Percentiles rank a stretch among this genome's conserved stretches.
Evolutionary conservation across 2,113 vertebrate species (phyloP).

Genomic region (human): DNA sequence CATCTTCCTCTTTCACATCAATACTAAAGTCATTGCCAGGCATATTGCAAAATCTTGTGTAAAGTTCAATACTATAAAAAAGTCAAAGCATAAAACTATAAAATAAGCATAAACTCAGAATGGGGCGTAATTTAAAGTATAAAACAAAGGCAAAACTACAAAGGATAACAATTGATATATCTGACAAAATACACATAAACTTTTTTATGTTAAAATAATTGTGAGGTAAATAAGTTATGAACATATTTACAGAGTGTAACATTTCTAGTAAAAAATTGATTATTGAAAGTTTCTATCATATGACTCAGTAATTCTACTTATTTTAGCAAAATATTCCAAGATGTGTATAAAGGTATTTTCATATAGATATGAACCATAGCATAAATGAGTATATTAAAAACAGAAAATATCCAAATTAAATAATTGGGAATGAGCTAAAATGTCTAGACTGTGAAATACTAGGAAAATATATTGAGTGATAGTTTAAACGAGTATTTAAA

Average conservation of each 20-base stretch:
- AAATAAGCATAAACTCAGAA: not conserved
- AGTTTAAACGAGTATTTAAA: not conserved
- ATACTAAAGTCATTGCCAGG: not conserved
- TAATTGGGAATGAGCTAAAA: not conserved
- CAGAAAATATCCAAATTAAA: not conserved
- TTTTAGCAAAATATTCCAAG: not conserved
- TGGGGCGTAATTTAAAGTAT: not conserved
- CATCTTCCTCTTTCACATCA: not conserved
- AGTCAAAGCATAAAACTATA: conserved; percentile 7
- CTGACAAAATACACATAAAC: not conserved
- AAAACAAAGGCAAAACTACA: not conserved
- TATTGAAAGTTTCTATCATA: not conserved
- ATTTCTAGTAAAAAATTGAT: not conserved
- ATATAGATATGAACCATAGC: not conserved
- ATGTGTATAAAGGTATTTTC: not conserved
- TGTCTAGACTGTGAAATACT: not conserved
- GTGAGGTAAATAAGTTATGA: not conserved
- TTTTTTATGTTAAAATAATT: not conserved
- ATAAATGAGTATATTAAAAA: not conserved
- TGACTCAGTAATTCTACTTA: not conserved
- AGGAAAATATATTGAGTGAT: not conserved
- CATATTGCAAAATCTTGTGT: not conserved
- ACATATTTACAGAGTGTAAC: not conserved
- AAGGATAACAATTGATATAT: not conserved
- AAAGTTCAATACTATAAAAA: not conserved